phyloP scores from a whole-genome alignment of 2,888 invertebrate genomes.

The Salpingus planirostris region DNA sequence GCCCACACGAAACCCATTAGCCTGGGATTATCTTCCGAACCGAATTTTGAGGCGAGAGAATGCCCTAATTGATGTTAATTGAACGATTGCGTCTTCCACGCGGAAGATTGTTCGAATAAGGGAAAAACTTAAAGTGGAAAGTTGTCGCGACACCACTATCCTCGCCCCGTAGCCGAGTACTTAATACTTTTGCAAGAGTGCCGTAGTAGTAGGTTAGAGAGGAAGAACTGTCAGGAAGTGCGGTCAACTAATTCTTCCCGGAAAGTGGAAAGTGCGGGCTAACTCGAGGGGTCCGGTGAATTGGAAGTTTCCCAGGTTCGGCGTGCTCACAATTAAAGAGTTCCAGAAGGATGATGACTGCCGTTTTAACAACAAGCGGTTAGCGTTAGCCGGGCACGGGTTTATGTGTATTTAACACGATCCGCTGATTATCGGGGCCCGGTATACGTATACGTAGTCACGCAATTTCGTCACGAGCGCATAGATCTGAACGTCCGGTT shows the following conservation, averaged over 20 bases:
- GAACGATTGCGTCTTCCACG: constrained; percentile 10
- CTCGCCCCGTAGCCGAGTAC: too few species aligned
- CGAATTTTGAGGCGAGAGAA: constrained; percentile 10
- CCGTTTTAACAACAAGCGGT: constrained; percentile 25
- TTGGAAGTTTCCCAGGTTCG: too few species aligned
- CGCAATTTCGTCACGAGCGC: constrained; percentile 29
- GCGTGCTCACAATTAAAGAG: constrained; percentile 1
- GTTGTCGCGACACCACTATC: too few species aligned
- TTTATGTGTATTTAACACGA: constrained; percentile 29
- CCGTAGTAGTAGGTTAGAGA: too few species aligned
- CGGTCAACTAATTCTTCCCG: constrained; percentile 2
- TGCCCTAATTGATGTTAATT: constrained; percentile 13
- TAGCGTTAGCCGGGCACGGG: constrained; percentile 20
- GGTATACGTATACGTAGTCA: constrained; percentile 30
- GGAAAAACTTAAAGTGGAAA: too few species aligned
- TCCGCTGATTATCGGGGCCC: constrained; percentile 31
- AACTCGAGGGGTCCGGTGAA: not conserved
- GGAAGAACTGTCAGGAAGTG: constrained; percentile 1
- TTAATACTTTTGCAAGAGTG: too few species aligned
- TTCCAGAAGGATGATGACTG: constrained; percentile 1
- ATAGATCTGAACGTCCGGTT: constrained; percentile 30
- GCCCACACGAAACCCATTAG: constrained; percentile 10
- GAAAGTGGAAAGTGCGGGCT: constrained; percentile 16
- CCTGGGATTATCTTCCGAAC: constrained; percentile 12
- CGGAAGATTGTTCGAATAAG: constrained; percentile 1